Percentiles rank a stretch among this genome's conserved stretches.
These are phyloP conservation scores for Enteromius paludinosus DNA, from an alignment of 2,797 vertebrate species.

Conservation along the genomic window DNA sequence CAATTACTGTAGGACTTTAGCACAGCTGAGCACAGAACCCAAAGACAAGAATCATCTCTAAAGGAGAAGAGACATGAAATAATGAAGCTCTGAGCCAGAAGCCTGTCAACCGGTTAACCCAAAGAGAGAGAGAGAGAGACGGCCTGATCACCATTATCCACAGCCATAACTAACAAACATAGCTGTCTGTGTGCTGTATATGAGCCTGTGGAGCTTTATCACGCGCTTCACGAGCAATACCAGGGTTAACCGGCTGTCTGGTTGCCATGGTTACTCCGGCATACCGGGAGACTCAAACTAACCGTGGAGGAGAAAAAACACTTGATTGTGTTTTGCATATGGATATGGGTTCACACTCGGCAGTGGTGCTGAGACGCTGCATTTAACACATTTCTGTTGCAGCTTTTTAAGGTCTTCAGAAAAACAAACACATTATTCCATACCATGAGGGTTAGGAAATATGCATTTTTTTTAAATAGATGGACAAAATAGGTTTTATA, in stretches of 20 bases:
- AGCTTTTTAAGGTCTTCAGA: neutral
- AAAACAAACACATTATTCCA: neutral
- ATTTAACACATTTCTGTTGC: constrained; percentile 14
- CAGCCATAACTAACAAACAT: neutral
- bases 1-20: constrained; percentile 5
- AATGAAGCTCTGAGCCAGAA: neutral
- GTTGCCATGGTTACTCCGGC: constrained; percentile 50
- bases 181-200: neutral
- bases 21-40: constrained; percentile 5
- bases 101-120: neutral
- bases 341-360: constrained; percentile 28
- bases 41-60: neutral
- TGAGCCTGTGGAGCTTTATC: neutral
- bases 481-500: neutral
- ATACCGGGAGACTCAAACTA: constrained; percentile 39
- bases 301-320: neutral
- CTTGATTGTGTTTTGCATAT: constrained; percentile 33
- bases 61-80: neutral
- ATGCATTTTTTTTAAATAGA: neutral
- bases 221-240: too few species aligned
- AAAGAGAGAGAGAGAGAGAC: neutral
- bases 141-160: neutral
- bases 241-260: constrained; percentile 21
- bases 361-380: neutral
- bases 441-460: too few species aligned